Percentiles rank a stretch among this genome's conserved stretches.
Evolutionary conservation across 2,888 invertebrate genomes (phyloP).

Genomic region (Siphlonurus alternatus): DNA sequence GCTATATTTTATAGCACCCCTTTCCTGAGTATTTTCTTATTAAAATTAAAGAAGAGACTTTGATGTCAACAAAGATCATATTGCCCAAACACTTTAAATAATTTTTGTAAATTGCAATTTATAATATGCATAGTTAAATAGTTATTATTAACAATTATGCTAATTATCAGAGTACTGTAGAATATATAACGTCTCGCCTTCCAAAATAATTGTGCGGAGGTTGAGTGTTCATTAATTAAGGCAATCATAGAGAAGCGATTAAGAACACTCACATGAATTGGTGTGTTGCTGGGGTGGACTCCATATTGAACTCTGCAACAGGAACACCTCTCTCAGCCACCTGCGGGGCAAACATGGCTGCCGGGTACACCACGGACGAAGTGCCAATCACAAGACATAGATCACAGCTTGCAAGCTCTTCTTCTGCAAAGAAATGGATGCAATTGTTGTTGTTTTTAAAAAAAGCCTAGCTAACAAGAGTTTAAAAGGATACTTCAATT

Average conservation of each 20-base stretch:
- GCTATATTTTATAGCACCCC: no score
- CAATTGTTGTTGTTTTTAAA: background rate
- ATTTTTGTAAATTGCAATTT: no score
- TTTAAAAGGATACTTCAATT: background rate
- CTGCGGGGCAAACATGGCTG: slow-evolving; percentile 69
- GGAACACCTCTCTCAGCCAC: slow-evolving; percentile 55
- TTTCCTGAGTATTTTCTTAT: no score
- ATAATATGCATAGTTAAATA: no score
- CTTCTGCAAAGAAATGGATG: slow-evolving; percentile 26
- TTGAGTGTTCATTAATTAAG: background rate
- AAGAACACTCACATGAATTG: slow-evolving; percentile 33
- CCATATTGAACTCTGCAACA: slow-evolving; percentile 57
- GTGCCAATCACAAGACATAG: slow-evolving; percentile 71
- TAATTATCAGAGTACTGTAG: background rate
- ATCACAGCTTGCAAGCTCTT: slow-evolving; percentile 50
- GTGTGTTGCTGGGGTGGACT: slow-evolving; percentile 34
- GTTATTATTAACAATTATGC: background rate
- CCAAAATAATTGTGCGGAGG: background rate
- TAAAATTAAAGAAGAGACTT: no score
- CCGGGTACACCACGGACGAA: slow-evolving; percentile 74
- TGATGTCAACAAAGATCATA: no score
- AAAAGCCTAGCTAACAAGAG: background rate
- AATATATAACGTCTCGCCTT: no score
- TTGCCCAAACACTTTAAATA: no score
- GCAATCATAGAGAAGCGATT: background rate